Conservation (phyloP, 92 coral and sea anemone species). For the Porites lobata region DNA sequence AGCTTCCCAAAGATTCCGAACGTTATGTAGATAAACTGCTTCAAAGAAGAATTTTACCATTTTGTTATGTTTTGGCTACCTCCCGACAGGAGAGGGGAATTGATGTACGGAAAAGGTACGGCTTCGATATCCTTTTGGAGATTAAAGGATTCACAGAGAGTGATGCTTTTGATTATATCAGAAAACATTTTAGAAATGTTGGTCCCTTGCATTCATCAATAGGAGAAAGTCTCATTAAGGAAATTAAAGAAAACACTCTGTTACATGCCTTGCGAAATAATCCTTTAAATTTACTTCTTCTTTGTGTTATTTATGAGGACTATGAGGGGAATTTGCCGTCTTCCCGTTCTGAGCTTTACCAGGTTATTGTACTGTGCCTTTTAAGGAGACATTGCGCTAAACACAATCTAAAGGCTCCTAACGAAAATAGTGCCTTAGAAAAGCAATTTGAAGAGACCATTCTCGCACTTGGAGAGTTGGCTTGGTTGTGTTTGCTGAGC, state of each 20-base stretch:
- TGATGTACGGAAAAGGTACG: slow-evolving; percentile 7
- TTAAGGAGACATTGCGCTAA: background rate
- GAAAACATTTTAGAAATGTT: background rate
- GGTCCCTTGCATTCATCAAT: slow-evolving; percentile 1
- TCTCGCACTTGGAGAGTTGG: slow-evolving; percentile 2
- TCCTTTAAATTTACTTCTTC: slow-evolving; percentile 34
- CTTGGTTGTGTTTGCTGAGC: slow-evolving; percentile 1
- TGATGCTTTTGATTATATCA: background rate
- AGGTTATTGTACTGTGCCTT: slow-evolving; percentile 5
- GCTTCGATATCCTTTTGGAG: background rate
- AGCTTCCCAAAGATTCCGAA: slow-evolving; percentile 1
- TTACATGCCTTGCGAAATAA: slow-evolving; percentile 8
- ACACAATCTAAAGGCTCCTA: background rate
- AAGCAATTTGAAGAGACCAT: background rate
- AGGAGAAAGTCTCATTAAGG: slow-evolving; percentile 10
- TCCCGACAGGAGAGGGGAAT: slow-evolving; percentile 10
- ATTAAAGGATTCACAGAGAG: slow-evolving; percentile 1
- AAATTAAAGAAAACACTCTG: background rate
- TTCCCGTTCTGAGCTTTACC: slow-evolving; percentile 9
- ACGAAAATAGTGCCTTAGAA: background rate
- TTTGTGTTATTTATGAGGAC: slow-evolving; percentile 33
- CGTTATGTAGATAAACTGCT: slow-evolving; percentile 3
- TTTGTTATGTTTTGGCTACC: slow-evolving; percentile 2
- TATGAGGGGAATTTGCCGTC: slow-evolving; percentile 12
- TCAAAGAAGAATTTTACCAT: background rate